Conservation (phyloP, 2,113 vertebrate genomes). For the Bubo scandiacus region DNA sequence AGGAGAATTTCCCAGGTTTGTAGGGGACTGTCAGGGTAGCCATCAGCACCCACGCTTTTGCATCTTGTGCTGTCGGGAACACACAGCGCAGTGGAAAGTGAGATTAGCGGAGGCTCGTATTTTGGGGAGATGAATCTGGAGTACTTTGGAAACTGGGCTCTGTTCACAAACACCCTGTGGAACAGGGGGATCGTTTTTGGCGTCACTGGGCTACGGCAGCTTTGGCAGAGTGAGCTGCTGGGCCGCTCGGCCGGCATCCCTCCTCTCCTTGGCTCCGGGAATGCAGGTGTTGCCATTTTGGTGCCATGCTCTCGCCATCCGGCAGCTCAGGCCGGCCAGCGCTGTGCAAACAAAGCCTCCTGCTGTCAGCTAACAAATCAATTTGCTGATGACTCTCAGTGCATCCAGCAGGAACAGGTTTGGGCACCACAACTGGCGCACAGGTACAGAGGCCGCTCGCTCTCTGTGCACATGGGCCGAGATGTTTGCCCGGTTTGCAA, state of each 20-base stretch:
- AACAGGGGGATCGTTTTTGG: neutral
- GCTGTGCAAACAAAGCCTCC: slow-evolving; percentile 22
- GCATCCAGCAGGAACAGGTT: neutral
- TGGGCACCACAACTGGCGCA: neutral
- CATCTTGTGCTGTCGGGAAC: neutral
- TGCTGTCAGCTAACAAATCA: neutral
- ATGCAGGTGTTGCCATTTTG: neutral
- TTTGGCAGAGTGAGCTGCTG: neutral
- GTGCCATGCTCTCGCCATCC: neutral
- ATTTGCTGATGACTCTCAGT: neutral
- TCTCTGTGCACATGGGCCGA: accelerated
- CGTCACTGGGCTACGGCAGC: neutral
- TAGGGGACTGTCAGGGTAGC: neutral
- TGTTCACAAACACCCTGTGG: neutral
- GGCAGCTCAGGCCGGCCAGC: neutral
- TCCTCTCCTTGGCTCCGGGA: neutral
- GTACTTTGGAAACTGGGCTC: neutral
- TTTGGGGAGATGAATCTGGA: neutral
- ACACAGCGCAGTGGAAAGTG: accelerated
- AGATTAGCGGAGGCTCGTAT: neutral
- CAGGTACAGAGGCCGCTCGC: neutral
- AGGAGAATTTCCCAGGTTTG: neutral
- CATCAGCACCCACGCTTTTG: accelerated
- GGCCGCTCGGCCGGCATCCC: neutral
- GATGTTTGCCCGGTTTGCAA: neutral